phyloP scores from a whole-genome alignment of 2,797 vertebrate genomes.

The Clarias pachynema region DNA sequence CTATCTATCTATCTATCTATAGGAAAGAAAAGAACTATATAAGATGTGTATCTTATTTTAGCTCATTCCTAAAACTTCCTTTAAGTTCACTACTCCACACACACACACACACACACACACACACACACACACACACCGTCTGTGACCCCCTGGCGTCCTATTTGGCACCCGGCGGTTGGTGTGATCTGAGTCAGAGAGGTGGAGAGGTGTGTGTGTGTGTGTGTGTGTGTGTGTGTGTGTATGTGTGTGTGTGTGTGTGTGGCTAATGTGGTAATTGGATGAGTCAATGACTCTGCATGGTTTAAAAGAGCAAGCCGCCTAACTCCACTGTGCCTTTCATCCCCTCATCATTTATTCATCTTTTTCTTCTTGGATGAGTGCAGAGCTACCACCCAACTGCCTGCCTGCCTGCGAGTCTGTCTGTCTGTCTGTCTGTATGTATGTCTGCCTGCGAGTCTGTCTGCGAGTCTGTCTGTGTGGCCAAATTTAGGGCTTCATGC shows the following conservation, averaged over 20 bases:
- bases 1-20: not conserved
- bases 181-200: conserved; percentile 24
- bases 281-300: conserved; percentile 56
- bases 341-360: conserved; percentile 58
- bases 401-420: conserved; percentile 16
- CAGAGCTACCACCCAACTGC: conserved; percentile 42
- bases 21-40: not conserved
- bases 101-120: conserved; percentile 8
- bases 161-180: conserved; percentile 14
- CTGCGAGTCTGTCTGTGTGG: not conserved
- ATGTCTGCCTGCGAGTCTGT: not conserved
- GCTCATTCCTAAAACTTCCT: too few species aligned
- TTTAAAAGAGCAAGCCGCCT: conserved; percentile 50
- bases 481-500: not conserved
- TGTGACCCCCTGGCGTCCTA: conserved; percentile 17
- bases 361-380: conserved; percentile 52
- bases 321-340: conserved; percentile 56
- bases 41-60: not conserved
- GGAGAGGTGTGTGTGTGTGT: not conserved
- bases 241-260: conserved; percentile 16
- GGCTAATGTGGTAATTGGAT: conserved; percentile 52
- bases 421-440: not conserved
- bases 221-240: too few species aligned
- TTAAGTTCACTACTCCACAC: not conserved
- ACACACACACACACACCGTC: not conserved